phyloP scores from a whole-genome alignment of 2,888 invertebrate genomes.

The Epinotia ramella region DNA sequence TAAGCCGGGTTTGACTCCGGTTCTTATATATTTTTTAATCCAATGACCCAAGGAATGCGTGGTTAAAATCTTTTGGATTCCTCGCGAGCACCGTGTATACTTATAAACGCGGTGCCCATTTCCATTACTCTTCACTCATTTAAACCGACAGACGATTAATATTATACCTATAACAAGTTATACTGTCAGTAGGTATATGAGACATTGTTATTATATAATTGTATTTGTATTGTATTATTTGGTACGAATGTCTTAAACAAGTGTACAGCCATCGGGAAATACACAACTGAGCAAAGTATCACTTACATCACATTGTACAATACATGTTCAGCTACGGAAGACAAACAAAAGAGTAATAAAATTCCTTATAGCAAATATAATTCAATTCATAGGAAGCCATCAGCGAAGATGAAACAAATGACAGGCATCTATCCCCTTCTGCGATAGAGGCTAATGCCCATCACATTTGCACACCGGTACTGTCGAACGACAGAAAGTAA shows the following conservation, averaged over 20 bases:
- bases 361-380: conserved; percentile 38
- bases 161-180: no score
- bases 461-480: conserved; percentile 80
- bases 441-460: conserved; percentile 75
- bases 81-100: no score
- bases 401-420: conserved; percentile 66
- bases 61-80: no score
- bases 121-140: no score
- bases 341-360: conserved; percentile 40
- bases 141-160: no score
- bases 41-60: no score
- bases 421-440: conserved; percentile 69
- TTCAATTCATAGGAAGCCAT: conserved; percentile 39
- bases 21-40: no score
- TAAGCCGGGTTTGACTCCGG: no score
- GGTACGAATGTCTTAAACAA: background rate
- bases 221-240: no score
- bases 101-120: no score
- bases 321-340: conserved; percentile 1
- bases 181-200: no score
- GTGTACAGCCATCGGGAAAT: background rate
- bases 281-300: background rate
- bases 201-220: no score
- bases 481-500: conserved; percentile 55
- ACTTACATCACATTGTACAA: background rate